A percentile compares a stretch with the other conserved stretches of the same genome.
phyloP scores from a whole-genome alignment of 2,888 invertebrate genomes.

The Ischnura elegans region DNA sequence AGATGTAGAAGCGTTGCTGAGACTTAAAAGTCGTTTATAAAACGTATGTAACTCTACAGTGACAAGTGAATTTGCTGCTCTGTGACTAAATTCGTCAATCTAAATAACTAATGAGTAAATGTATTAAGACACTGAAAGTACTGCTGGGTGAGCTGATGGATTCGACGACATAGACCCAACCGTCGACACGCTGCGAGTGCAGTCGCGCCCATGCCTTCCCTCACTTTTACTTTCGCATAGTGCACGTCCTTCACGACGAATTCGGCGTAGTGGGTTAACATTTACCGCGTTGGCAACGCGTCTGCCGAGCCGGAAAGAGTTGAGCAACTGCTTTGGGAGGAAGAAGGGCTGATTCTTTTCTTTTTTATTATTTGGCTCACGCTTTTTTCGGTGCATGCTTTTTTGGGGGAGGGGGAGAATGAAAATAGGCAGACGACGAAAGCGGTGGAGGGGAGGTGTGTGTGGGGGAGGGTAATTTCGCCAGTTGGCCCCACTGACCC shows the following conservation, averaged over 20 bases:
- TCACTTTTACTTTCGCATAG: not conserved
- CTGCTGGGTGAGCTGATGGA: too few species aligned
- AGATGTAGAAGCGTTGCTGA: too few species aligned
- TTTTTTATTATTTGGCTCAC: not conserved
- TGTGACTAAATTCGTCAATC: too few species aligned
- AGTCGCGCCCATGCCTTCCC: too few species aligned
- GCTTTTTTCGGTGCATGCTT: too few species aligned
- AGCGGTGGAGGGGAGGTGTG: not conserved
- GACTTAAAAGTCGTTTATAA: too few species aligned
- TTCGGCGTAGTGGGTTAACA: not conserved
- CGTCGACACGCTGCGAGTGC: too few species aligned
- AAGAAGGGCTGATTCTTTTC: not conserved
- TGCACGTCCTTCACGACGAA: not conserved
- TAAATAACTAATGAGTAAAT: too few species aligned
- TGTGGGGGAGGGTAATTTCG: not conserved
- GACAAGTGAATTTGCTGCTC: too few species aligned
- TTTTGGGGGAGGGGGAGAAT: not conserved
- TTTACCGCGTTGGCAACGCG: constrained; percentile 9
- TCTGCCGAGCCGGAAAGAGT: constrained; percentile 25
- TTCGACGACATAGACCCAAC: too few species aligned
- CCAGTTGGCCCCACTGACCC: constrained; percentile 52
- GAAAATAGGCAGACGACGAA: not conserved
- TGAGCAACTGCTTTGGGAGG: constrained; percentile 24
- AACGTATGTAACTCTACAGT: too few species aligned
- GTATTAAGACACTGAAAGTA: too few species aligned